A percentile compares a stretch with the other conserved stretches of the same genome.
Evolutionary conservation across 2,888 invertebrate species (phyloP).

Genomic region (Scrobipalpa costella): DNA sequence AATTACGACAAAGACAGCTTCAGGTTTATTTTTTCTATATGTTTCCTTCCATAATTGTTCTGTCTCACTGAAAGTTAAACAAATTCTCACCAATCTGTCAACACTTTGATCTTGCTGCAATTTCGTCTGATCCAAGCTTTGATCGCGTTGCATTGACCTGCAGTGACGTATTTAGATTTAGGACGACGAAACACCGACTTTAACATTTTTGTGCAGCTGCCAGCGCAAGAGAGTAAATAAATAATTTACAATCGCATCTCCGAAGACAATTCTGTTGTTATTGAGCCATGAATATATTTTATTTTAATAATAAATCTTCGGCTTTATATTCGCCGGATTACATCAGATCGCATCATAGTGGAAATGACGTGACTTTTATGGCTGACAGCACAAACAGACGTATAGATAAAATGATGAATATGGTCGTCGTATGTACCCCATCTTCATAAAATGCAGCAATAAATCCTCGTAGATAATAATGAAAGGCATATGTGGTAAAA

Average conservation of each 20-base stretch:
- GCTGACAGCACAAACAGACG: conserved; percentile 21
- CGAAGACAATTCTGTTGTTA: conserved; percentile 6
- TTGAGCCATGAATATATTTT: conserved; percentile 6
- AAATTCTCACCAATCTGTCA: not conserved
- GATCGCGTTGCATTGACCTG: conserved; percentile 1
- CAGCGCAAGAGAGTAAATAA: conserved; percentile 8
- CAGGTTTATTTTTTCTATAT: no score
- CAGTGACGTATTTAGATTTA: not conserved
- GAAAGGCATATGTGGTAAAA: conserved; percentile 1
- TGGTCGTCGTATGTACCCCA: conserved; percentile 18
- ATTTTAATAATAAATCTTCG: conserved; percentile 12
- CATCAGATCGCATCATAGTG: conserved; percentile 3
- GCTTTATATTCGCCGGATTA: not conserved
- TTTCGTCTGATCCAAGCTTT: not conserved
- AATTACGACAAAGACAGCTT: no score
- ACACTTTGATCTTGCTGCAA: conserved; percentile 1
- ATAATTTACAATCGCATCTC: conserved; percentile 8
- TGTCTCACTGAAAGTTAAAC: no score
- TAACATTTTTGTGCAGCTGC: conserved; percentile 27
- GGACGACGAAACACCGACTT: not conserved
- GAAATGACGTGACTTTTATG: conserved; percentile 21
- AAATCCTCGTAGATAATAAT: not conserved
- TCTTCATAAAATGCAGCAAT: conserved; percentile 22
- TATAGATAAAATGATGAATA: conserved; percentile 10
- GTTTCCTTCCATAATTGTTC: no score